Percentiles rank a stretch among this genome's conserved stretches.
phyloP scores from a whole-genome alignment of 2,797 vertebrate species.

The Sphenopsis melanotis region DNA sequence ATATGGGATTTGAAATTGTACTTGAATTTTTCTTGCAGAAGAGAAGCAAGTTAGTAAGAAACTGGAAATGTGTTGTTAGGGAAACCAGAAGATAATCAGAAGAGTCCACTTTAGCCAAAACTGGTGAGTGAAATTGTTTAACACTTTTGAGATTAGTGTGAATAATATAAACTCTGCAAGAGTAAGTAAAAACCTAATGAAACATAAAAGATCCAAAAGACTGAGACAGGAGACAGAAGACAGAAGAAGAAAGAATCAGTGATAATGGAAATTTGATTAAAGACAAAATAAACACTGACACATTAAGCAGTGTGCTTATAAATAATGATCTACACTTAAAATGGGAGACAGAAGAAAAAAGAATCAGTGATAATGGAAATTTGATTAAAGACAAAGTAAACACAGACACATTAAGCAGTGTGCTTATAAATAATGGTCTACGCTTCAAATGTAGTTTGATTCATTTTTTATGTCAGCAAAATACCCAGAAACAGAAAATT shows the following conservation, averaged over 20 bases:
- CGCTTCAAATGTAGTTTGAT: neutral
- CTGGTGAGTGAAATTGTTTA: neutral
- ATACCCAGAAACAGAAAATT: neutral
- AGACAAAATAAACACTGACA: neutral
- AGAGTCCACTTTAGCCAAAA: neutral
- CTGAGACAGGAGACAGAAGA: neutral
- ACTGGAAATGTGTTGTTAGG: neutral
- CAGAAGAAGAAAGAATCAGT: neutral
- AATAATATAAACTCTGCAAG: neutral
- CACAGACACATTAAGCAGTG: neutral
- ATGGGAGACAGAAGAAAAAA: neutral
- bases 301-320: neutral
- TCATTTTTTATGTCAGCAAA: neutral
- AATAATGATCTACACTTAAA: neutral
- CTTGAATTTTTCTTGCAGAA: neutral
- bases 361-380: neutral
- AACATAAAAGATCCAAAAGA: neutral
- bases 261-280: neutral
- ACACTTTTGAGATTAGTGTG: neutral
- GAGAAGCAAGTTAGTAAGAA: neutral
- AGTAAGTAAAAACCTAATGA: neutral
- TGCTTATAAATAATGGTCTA: neutral
- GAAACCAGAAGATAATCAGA: neutral
- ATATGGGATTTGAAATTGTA: neutral
- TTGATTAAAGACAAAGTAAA: neutral